Base-by-base conservation (phyloP, 2,797 vertebrate species). In the Micromesistius poutassou region DNA sequence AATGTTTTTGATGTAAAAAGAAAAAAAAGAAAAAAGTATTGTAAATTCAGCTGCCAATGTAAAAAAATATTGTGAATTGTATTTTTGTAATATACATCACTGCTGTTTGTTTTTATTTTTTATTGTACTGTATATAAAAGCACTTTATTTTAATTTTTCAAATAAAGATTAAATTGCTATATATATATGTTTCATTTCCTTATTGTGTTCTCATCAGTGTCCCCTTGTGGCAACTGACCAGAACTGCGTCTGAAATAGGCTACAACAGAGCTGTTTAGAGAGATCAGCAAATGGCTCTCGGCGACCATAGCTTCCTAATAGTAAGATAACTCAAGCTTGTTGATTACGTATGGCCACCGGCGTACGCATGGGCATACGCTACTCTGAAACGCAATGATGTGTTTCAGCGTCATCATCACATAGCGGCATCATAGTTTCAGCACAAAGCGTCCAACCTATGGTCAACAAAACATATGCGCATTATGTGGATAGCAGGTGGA, bases 71-170 rank as follows among this genome's bases (percentile, higher is more conserved):
- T 92, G 91, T 93, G 89, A 93, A 94, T 81, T 92, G 93, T 93
- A 93, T 92, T 93, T 93, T 93, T 94, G 91, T 94, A 93, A 91
- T 87, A 92, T 93, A 91, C 90, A 92, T 93, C 91, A 93, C 92
- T 91, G 91, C 90, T 91, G 92, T 93, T 91, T 77, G 62, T 81
- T 85, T 78, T 73, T 40, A 83, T 90, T 91, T 93, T 95, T 94
- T 93, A 94, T 91, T 93, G 91, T 94, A 90, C 77, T 89, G 88
- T 90, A 94, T 86, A 94, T 94, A 93, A 93, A 94, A 93, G 93
- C 94, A 95, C 94, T 95, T 95, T 94, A 94, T 94, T 94, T 94
- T 94, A 91, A 92, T 94, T 94, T 94, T 94, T 92, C 92, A 92
- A 94, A 94, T 95, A 94, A 94, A 93, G 87, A 91, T 87, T 80